A percentile compares a stretch with the other conserved stretches of the same genome.
These are phyloP conservation scores for Vimba vimba DNA, from an alignment of 2,113 vertebrate species.

Conservation along the genomic window DNA sequence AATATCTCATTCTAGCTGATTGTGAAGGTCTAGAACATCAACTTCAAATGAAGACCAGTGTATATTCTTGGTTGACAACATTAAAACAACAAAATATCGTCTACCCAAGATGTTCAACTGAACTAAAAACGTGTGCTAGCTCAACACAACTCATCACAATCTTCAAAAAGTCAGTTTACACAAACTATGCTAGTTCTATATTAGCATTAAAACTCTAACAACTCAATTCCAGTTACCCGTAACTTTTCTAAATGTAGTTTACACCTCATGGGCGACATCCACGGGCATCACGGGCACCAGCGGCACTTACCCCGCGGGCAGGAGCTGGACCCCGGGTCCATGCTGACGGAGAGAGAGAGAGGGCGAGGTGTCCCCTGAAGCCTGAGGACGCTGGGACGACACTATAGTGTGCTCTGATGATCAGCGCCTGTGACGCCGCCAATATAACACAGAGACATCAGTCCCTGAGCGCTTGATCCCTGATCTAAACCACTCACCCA, in stretches of 20 bases:
- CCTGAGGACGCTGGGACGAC: conserved; percentile 35
- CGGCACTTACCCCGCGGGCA: conserved; percentile 74
- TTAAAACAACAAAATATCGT: background rate
- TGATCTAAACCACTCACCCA: conserved; percentile 53
- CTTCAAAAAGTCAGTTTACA: background rate
- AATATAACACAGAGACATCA: conserved; percentile 72
- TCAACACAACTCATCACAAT: background rate
- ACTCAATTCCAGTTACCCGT: background rate
- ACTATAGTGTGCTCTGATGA: conserved; percentile 63
- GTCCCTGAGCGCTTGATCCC: conserved; percentile 70
- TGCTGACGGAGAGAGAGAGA: conserved; percentile 67
- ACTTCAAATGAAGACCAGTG: background rate
- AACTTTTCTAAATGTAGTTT: background rate
- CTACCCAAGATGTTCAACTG: too few species aligned
- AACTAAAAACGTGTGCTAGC: too few species aligned
- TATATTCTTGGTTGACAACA: too few species aligned
- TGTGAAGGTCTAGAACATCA: background rate
- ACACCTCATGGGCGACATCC: background rate
- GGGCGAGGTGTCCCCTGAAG: conserved; percentile 34
- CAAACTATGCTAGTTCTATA: background rate
- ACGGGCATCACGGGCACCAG: conserved; percentile 10
- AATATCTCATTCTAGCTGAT: background rate
- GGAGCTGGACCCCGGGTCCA: conserved; percentile 76
- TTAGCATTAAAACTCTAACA: background rate
- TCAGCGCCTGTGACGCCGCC: conserved; percentile 69